A percentile compares a stretch with the other conserved stretches of the same genome.
Evolutionary conservation across 1,140 invertebrate species (phyloP).

Genomic region (Saccostrea cuccullata): DNA sequence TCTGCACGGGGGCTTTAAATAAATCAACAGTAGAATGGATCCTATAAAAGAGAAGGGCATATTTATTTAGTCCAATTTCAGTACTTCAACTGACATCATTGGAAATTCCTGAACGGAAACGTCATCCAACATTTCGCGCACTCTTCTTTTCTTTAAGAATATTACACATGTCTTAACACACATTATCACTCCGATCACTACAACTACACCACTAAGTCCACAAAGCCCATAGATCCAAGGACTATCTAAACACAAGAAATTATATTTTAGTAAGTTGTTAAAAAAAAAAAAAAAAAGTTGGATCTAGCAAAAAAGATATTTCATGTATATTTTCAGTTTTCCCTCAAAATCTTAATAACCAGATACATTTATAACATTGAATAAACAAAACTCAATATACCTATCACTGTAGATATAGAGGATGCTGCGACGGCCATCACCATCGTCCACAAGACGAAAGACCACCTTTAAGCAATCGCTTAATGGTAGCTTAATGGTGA

Average conservation of each 20-base stretch:
- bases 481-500: too few species aligned
- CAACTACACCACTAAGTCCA: constrained; percentile 16
- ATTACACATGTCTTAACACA: background rate
- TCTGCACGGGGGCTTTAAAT: background rate
- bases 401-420: too few species aligned
- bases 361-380: too few species aligned
- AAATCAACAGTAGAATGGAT: constrained; percentile 25
- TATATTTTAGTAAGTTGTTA: constrained; percentile 11
- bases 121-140: constrained; percentile 25
- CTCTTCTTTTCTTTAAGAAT: constrained; percentile 19
- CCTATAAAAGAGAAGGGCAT: constrained; percentile 16
- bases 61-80: constrained; percentile 25
- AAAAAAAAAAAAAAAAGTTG: constrained; percentile 11
- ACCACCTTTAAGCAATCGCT: too few species aligned
- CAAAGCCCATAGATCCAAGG: constrained; percentile 20
- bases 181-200: constrained; percentile 11
- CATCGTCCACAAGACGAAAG: too few species aligned
- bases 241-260: constrained; percentile 19
- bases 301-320: background rate
- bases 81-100: constrained; percentile 24
- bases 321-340: too few species aligned
- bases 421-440: too few species aligned
- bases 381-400: too few species aligned
- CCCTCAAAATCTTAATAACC: too few species aligned
- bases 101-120: constrained; percentile 25